Base-by-base conservation (phyloP, 2,888 invertebrate species). In the Scotopteryx bipunctaria region DNA sequence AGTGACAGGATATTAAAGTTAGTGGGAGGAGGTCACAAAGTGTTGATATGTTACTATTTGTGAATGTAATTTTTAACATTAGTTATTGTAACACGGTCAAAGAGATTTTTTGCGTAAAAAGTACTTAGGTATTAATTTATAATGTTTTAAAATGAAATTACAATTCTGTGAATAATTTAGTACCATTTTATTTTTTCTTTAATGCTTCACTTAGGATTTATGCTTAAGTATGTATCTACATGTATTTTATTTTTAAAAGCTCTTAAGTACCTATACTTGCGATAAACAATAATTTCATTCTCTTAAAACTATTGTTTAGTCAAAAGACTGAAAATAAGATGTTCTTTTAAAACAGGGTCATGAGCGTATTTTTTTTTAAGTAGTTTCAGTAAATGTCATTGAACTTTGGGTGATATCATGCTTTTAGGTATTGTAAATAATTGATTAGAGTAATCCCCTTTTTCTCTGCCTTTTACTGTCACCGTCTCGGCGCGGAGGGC, bases 341-440 rank as follows among this genome's bases (percentile, higher is more conserved):
- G 29, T 48, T 44, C 15, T 54, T 44, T 36, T 37, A n/a, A 17
- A 51, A 49, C 40, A 45, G 41, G 44, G 48, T 45, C 29, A 21
- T 19, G 25, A 25, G n/a, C 9, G 25, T 25, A 25, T 1, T 25
- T 25, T 25, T 25, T n/a, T 3, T 6, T 3, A 25, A 5, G 9
- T 66, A 58, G 55, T 15, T 15, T 15, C 31, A 25, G 9, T 9
- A 25, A 25, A 25, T 25, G 0, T 25, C n/a, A 1, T 9, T 25
- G n/a, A 5, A 23, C 23, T 23, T 2, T 23, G 9, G 3, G 25
- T 25, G 9, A 25, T 9, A n/a, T 25, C 2, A 25, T 6, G 23
- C 8, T 5, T 6, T 0, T 6, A 9, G 2, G n/a, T 9, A 25
- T n/a, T n/a, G n/a, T n/a, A n/a, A n/a, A n/a, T n/a, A n/a, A n/a